A percentile compares a stretch with the other conserved stretches of the same genome.
Evolutionary conservation across 2,797 vertebrate species (phyloP).

Genomic region (Myiotriccus ornatus): DNA sequence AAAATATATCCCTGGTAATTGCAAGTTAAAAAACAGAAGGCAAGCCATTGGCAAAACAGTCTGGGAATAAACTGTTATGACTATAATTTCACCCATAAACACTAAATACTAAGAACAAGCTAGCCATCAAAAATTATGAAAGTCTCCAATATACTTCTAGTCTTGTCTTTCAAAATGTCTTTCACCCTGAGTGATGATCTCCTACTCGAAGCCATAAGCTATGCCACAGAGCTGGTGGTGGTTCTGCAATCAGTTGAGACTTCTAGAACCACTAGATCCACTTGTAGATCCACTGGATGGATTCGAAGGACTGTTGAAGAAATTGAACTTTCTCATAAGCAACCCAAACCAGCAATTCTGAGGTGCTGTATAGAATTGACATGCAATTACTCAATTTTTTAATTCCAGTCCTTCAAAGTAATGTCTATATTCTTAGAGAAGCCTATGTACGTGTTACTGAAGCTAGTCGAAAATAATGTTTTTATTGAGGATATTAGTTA

Average conservation of each 20-base stretch:
- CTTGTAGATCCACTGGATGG: neutral
- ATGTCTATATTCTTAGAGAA: neutral
- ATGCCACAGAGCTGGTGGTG: neutral
- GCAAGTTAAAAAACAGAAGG: constrained; percentile 33
- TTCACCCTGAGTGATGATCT: neutral
- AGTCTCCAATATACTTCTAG: neutral
- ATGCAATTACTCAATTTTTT: neutral
- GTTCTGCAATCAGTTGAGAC: neutral
- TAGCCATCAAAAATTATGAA: neutral
- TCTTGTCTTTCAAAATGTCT: neutral
- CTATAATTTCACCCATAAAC: neutral
- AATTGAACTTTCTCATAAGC: neutral
- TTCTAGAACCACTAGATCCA: neutral
- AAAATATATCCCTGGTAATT: neutral
- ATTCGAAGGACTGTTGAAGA: neutral
- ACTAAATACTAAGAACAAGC: neutral
- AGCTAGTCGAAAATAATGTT: neutral
- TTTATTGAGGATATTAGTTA: neutral
- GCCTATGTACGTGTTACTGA: neutral
- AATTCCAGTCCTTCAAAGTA: neutral
- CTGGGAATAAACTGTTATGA: neutral
- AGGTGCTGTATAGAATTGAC: neutral
- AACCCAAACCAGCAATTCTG: neutral
- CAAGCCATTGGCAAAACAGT: constrained; percentile 2
- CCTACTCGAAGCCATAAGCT: neutral